Conservation (phyloP, 2,888 invertebrate species). For the Cryptus armator region DNA sequence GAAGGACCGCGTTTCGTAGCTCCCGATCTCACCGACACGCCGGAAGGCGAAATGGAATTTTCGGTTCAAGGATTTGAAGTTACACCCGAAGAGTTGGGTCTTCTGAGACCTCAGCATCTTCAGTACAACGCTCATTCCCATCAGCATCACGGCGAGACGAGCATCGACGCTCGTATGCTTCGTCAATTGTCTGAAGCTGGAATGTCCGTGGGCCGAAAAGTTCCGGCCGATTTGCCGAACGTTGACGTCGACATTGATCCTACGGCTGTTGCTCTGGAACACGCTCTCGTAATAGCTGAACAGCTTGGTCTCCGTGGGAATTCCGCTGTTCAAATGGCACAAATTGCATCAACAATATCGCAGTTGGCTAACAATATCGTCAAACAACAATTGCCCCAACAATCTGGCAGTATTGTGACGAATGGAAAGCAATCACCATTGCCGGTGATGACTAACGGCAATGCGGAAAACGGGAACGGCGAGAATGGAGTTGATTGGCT, state of each 20-base stretch:
- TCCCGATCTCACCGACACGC: conserved; percentile 89
- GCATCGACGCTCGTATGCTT: conserved; percentile 89
- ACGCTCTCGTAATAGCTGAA: conserved; percentile 81
- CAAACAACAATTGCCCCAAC: conserved; percentile 70
- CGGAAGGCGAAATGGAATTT: conserved; percentile 89
- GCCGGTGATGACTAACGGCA: conserved; percentile 50
- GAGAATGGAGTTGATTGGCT: conserved; percentile 72
- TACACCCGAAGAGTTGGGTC: conserved; percentile 85
- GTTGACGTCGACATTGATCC: conserved; percentile 87
- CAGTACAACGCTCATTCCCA: conserved; percentile 76
- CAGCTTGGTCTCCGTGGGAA: conserved; percentile 83
- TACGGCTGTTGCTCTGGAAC: conserved; percentile 81
- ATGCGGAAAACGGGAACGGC: conserved; percentile 57
- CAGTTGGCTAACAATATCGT: conserved; percentile 82
- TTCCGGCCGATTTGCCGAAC: conserved; percentile 87
- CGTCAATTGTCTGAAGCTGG: conserved; percentile 90
- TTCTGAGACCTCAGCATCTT: conserved; percentile 84
- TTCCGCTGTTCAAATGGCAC: conserved; percentile 84
- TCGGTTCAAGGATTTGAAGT: conserved; percentile 90
- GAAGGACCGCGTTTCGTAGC: conserved; percentile 89
- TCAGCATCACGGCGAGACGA: conserved; percentile 86
- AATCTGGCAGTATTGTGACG: conserved; percentile 41
- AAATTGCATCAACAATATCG: conserved; percentile 83
- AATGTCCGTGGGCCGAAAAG: conserved; percentile 89
- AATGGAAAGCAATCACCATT: conserved; percentile 73